phyloP scores from a whole-genome alignment of 2,888 invertebrate species.

The Cataglyphis rosenhaueri region DNA sequence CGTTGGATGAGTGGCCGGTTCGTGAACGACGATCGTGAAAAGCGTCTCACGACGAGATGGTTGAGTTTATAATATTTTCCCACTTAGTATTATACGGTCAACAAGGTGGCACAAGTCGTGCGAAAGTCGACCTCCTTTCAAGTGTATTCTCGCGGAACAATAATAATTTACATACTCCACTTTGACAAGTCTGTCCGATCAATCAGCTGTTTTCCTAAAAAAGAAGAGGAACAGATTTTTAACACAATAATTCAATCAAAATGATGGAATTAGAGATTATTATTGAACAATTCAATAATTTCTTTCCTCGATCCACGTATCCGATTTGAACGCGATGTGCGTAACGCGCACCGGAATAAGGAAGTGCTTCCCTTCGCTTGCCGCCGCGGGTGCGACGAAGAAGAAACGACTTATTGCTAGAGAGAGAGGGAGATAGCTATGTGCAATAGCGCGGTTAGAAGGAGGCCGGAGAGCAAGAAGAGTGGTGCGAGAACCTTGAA shows the following conservation, averaged over 20 bases:
- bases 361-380: constrained; percentile 42
- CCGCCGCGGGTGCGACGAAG: not conserved
- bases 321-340: not conserved
- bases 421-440: constrained; percentile 11
- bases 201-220: not conserved
- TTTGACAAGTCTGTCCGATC: not conserved
- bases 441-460: constrained; percentile 39
- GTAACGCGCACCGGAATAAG: constrained; percentile 42
- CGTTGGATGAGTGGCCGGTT: constrained; percentile 27
- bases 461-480: constrained; percentile 22
- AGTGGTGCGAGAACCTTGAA: constrained; percentile 56
- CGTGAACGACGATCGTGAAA: constrained; percentile 67
- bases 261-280: not conserved
- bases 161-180: not conserved
- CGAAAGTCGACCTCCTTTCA: constrained; percentile 64
- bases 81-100: constrained; percentile 7
- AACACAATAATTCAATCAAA: constrained; percentile 10
- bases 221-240: not conserved
- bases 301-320: not conserved
- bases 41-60: constrained; percentile 54
- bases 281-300: not conserved
- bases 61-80: constrained; percentile 26
- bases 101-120: constrained; percentile 35
- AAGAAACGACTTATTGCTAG: constrained; percentile 19
- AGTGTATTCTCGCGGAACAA: constrained; percentile 23